Conservation (phyloP, 2,797 vertebrate genomes). For the Girardinus metallicus region DNA sequence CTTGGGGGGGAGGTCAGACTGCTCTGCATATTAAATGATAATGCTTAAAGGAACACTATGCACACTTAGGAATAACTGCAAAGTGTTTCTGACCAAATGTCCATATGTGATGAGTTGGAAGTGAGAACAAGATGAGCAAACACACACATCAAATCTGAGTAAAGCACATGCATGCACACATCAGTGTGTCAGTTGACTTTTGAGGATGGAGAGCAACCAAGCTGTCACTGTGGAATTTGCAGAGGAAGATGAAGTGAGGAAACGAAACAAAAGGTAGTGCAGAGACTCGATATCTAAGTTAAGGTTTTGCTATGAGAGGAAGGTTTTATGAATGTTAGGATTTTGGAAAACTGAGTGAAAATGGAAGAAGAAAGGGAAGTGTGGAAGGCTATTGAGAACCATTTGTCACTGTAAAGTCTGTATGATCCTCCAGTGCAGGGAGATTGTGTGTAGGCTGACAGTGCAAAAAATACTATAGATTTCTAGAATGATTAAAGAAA, state of each 20-base stretch:
- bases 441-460: slow-evolving; percentile 56
- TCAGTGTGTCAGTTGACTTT: slow-evolving; percentile 47
- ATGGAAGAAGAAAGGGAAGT: slow-evolving; percentile 20
- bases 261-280: not conserved
- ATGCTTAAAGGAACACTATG: not conserved
- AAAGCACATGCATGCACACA: slow-evolving; percentile 4
- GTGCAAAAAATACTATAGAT: slow-evolving; percentile 53
- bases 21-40: not conserved
- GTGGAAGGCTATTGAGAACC: slow-evolving; percentile 28
- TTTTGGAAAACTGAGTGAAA: slow-evolving; percentile 22
- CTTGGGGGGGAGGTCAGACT: not conserved
- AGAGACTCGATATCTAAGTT: not conserved
- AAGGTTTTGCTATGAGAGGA: not conserved
- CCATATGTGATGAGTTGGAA: slow-evolving; percentile 8
- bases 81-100: slow-evolving; percentile 1
- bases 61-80: not conserved
- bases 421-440: slow-evolving; percentile 47
- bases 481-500: slow-evolving; percentile 51
- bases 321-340: slow-evolving; percentile 19
- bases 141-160: not conserved
- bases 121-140: slow-evolving; percentile 4
- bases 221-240: slow-evolving; percentile 31
- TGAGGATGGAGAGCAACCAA: slow-evolving; percentile 26
- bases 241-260: slow-evolving; percentile 16
- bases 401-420: slow-evolving; percentile 52